phyloP scores from a whole-genome alignment of 2,113 vertebrate genomes.

The Callocephalon fimbriatum region DNA sequence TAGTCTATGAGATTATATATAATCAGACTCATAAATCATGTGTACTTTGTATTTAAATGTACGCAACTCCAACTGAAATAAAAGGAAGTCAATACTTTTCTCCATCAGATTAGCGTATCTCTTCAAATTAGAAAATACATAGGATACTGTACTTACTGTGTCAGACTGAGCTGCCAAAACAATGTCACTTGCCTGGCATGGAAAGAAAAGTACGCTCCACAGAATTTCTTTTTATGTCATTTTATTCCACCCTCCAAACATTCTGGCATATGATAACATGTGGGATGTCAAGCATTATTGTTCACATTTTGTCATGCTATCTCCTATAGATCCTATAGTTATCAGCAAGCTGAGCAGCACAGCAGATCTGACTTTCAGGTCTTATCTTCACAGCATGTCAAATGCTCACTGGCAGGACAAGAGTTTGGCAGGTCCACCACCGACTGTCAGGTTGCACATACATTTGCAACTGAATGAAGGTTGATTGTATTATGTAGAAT shows the following conservation, averaged over 20 bases:
- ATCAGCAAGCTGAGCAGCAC: neutral
- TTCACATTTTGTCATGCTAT: slow-evolving; percentile 38
- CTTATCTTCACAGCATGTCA: neutral
- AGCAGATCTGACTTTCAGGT: neutral
- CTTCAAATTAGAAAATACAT: neutral
- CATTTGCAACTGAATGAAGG: neutral
- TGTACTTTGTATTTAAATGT: slow-evolving; percentile 17
- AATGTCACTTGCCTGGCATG: neutral
- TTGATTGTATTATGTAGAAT: neutral
- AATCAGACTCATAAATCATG: neutral
- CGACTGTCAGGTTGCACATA: fast-evolving
- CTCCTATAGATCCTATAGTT: neutral
- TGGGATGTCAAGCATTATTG: slow-evolving; percentile 8
- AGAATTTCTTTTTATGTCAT: slow-evolving; percentile 20
- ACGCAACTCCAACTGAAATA: neutral
- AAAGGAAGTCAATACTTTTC: neutral
- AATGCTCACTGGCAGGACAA: neutral
- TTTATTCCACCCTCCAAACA: slow-evolving; percentile 27
- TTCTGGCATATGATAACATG: slow-evolving; percentile 28
- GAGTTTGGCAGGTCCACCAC: neutral
- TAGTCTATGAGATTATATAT: neutral
- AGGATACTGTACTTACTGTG: neutral
- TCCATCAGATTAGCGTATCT: neutral
- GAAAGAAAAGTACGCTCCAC: neutral
- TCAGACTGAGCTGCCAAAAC: slow-evolving; percentile 36